These are phyloP conservation scores for Catostomus latipinnis DNA, from an alignment of 2,797 vertebrate species.

Conservation along the genomic window DNA sequence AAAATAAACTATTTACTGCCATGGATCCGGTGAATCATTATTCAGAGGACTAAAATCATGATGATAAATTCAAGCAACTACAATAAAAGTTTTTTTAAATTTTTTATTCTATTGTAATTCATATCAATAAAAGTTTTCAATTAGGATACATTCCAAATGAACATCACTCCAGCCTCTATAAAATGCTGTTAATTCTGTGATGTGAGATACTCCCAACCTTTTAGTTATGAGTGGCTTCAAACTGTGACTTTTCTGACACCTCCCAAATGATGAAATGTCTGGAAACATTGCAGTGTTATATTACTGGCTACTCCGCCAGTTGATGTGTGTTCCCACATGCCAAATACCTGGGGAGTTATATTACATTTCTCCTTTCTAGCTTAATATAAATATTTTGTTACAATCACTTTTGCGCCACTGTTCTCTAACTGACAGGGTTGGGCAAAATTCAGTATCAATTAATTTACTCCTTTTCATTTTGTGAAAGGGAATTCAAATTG, in stretches of 20 bases:
- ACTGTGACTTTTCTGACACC: slow-evolving; percentile 33
- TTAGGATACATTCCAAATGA: slow-evolving; percentile 44
- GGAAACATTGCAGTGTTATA: slow-evolving; percentile 39
- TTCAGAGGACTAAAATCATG: background rate
- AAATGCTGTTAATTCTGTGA: slow-evolving; percentile 17
- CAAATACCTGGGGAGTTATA: slow-evolving; percentile 29
- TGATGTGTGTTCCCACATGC: background rate
- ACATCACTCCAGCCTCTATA: background rate
- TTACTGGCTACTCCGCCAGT: slow-evolving; percentile 14
- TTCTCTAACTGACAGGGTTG: background rate
- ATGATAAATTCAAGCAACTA: background rate
- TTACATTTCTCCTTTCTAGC: slow-evolving; percentile 4
- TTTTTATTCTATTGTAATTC: slow-evolving; percentile 3
- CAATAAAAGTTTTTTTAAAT: slow-evolving; percentile 10
- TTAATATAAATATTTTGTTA: background rate
- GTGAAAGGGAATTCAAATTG: no score
- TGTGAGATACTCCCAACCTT: slow-evolving; percentile 35
- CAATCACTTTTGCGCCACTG: slow-evolving; percentile 4
- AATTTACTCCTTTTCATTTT: no score
- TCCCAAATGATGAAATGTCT: slow-evolving; percentile 46
- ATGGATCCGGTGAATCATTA: background rate
- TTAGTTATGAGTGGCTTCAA: slow-evolving; percentile 44
- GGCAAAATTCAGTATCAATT: no score
- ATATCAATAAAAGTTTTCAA: slow-evolving; percentile 38
- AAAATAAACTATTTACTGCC: background rate